Conservation (phyloP, 53 echinoderm and acorn worm genomes). For the Patiria pectinifera region DNA sequence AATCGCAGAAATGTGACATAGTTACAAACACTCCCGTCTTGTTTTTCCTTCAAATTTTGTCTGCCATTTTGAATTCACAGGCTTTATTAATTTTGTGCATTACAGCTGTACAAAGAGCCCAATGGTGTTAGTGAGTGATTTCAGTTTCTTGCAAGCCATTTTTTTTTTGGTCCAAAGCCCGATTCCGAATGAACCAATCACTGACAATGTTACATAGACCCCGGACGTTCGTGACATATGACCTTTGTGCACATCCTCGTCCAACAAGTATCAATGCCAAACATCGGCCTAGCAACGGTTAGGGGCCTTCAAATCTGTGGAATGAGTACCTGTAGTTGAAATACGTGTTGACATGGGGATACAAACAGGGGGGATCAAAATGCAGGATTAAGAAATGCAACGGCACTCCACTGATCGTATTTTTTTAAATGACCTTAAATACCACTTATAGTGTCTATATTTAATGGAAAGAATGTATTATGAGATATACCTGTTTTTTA, state of each 20-base stretch:
- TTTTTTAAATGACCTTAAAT: neutral
- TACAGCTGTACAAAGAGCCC: too few species aligned
- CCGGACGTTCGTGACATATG: neutral
- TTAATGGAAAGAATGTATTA: neutral
- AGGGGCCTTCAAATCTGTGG: too few species aligned
- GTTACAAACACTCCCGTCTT: too few species aligned
- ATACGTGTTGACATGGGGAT: too few species aligned
- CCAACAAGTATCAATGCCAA: neutral
- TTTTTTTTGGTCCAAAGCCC: neutral
- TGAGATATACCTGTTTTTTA: slow-evolving; percentile 7
- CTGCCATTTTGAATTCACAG: too few species aligned
- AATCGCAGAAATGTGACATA: too few species aligned
- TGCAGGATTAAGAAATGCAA: neutral
- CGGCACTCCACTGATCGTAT: neutral
- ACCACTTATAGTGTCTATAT: neutral
- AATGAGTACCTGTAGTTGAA: too few species aligned
- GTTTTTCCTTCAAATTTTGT: too few species aligned
- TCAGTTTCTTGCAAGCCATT: neutral
- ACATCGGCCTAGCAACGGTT: neutral
- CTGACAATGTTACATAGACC: neutral
- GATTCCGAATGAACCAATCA: neutral
- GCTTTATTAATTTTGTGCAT: too few species aligned
- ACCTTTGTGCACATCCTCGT: neutral
- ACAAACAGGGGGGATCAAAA: neutral
- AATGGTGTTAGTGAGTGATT: too few species aligned